Conservation (phyloP, 2,797 vertebrate genomes). For the Hirundo rustica region DNA sequence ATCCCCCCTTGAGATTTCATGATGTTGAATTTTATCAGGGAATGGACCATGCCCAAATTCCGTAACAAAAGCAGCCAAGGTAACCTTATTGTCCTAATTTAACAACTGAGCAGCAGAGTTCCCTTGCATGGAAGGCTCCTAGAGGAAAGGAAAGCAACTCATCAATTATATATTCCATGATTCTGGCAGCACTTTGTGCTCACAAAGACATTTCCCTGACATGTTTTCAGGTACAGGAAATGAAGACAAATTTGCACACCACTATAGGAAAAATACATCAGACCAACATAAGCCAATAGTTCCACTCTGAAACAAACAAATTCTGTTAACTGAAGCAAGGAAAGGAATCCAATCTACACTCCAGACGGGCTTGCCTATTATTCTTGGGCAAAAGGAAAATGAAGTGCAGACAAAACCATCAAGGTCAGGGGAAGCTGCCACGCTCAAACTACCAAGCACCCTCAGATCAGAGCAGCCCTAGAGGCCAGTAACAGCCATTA, state of each 20-base stretch:
- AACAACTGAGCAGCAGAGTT: background rate
- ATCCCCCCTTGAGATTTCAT: background rate
- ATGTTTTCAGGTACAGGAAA: background rate
- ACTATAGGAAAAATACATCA: background rate
- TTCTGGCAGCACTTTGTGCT: background rate
- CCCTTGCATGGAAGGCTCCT: background rate
- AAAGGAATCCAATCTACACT: background rate
- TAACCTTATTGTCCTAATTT: background rate
- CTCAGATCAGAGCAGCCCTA: background rate
- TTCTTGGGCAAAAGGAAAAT: background rate
- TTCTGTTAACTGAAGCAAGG: background rate
- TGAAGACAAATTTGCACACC: background rate
- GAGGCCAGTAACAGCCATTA: background rate
- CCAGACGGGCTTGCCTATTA: background rate
- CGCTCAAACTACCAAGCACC: background rate
- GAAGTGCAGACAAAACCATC: background rate
- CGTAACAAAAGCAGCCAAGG: background rate
- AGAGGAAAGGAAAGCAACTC: background rate
- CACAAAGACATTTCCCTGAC: background rate
- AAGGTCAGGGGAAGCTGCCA: background rate
- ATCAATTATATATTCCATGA: background rate
- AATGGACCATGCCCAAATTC: background rate
- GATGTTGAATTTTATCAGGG: background rate
- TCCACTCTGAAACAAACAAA: background rate
- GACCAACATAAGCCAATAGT: rapidly evolving